A percentile compares a stretch with the other conserved stretches of the same genome.
Conservation (phyloP, 2,797 vertebrate genomes). For the Aselliscus stoliczkanus region DNA sequence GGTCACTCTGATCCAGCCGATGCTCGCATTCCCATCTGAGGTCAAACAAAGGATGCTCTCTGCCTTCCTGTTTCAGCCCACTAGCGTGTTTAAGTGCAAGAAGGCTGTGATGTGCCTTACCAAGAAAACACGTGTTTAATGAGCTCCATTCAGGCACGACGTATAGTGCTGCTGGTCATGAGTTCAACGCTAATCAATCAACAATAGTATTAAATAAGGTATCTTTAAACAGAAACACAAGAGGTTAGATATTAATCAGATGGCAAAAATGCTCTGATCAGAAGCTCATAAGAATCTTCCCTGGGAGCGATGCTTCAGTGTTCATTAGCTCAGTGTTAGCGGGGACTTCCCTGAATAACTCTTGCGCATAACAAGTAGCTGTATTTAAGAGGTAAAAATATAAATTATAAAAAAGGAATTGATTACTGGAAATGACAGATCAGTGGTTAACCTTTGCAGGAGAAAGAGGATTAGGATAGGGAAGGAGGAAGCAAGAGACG, state of each 20-base stretch:
- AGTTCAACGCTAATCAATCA: background rate
- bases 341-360: background rate
- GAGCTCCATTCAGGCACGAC: background rate
- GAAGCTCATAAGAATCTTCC: background rate
- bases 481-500: background rate
- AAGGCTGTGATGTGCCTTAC: background rate
- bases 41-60: background rate
- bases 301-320: background rate
- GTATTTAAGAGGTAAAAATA: background rate
- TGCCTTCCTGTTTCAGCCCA: background rate
- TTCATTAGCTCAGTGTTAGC: background rate
- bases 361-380: background rate
- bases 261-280: background rate
- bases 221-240: background rate
- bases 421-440: background rate
- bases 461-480: background rate
- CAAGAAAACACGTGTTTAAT: background rate
- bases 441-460: background rate
- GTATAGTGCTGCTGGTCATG: background rate
- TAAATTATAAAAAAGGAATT: background rate
- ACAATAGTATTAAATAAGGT: background rate
- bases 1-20: background rate
- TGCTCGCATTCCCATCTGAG: background rate
- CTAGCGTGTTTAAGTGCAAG: background rate
- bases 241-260: background rate